Conservation (phyloP, 2,888 invertebrate species). For the Stenotaenia linearis region DNA sequence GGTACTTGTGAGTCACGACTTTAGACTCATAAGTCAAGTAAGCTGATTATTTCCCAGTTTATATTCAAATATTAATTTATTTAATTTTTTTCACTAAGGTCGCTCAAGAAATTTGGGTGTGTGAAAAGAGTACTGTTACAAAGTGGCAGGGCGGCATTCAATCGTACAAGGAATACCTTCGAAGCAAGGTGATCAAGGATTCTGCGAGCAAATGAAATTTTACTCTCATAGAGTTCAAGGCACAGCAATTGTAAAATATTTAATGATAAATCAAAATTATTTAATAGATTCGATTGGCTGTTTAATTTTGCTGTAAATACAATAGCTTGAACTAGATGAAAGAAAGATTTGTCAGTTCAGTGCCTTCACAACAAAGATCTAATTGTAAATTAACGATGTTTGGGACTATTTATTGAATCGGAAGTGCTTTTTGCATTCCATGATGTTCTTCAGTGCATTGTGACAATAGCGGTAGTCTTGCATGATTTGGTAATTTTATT, state of each 20-base stretch:
- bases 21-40: slow-evolving; percentile 96
- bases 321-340: not conserved
- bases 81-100: slow-evolving; percentile 76
- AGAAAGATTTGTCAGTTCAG: not conserved
- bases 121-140: slow-evolving; percentile 89
- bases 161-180: slow-evolving; percentile 90
- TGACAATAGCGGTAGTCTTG: not conserved
- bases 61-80: too few relatives aligned
- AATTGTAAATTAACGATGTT: not conserved
- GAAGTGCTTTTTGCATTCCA: not conserved
- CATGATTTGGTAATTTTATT: not conserved
- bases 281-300: not conserved
- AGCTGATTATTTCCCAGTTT: slow-evolving; percentile 37
- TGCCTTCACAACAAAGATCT: not conserved
- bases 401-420: not conserved
- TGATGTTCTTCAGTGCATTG: not conserved
- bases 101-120: slow-evolving; percentile 98
- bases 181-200: slow-evolving; percentile 64
- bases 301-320: not conserved
- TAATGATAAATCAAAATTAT: not conserved
- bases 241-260: not conserved
- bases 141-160: slow-evolving; percentile 97
- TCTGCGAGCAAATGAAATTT: not conserved
- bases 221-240: not conserved
- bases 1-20: slow-evolving; percentile 99